Evolutionary conservation across 2,888 invertebrate genomes (phyloP).

Genomic region (Neoascia interrupta): DNA sequence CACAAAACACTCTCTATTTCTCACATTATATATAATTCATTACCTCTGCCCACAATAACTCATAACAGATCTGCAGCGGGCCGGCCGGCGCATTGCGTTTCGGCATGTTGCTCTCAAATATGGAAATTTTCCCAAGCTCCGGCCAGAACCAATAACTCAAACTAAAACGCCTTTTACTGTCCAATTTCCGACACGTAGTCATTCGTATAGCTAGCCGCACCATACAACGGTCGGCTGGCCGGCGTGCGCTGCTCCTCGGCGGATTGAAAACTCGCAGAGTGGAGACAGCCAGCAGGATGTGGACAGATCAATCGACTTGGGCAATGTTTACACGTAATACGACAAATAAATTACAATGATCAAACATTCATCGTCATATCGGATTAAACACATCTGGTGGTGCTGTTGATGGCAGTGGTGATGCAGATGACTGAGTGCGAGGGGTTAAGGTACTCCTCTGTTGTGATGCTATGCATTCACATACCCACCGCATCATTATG

Average conservation of each 20-base stretch:
- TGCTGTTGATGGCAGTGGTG: slow-evolving; percentile 27
- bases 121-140: slow-evolving; percentile 67
- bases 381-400: slow-evolving; percentile 42
- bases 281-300: slow-evolving; percentile 68
- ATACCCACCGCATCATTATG: slow-evolving; percentile 32
- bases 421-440: slow-evolving; percentile 29
- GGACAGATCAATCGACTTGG: slow-evolving; percentile 71
- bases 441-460: neutral
- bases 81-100: slow-evolving; percentile 15
- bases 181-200: slow-evolving; percentile 76
- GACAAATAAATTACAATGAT: slow-evolving; percentile 78
- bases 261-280: slow-evolving; percentile 22
- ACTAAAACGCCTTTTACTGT: slow-evolving; percentile 77
- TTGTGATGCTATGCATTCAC: slow-evolving; percentile 47
- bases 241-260: slow-evolving; percentile 6
- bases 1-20: slow-evolving; percentile 63
- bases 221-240: too few relatives aligned
- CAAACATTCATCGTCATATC: slow-evolving; percentile 68
- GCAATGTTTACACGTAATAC: slow-evolving; percentile 79
- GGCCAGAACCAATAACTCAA: slow-evolving; percentile 73
- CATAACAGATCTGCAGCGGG: too few relatives aligned
- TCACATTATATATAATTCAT: slow-evolving; percentile 64
- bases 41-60: slow-evolving; percentile 66
- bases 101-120: slow-evolving; percentile 28
- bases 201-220: slow-evolving; percentile 71